Conservation (phyloP, 2,113 vertebrate species). For the Nothoprocta perdicaria region DNA sequence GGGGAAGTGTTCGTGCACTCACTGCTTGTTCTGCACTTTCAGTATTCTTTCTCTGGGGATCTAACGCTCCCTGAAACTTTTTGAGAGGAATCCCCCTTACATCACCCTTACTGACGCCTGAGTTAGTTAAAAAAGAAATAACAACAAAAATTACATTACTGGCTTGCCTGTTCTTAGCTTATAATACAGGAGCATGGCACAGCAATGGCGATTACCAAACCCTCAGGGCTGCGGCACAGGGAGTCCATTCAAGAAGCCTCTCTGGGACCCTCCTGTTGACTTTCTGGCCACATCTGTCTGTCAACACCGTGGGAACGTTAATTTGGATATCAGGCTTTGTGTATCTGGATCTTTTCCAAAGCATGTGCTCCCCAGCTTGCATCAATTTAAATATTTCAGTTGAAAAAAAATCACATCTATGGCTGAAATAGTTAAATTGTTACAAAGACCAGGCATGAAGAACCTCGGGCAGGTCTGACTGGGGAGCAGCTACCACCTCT, state of each 20-base stretch:
- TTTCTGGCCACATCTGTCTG: slow-evolving; percentile 52
- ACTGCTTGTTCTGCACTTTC: background rate
- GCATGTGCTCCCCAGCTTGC: slow-evolving; percentile 58
- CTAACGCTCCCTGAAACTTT: background rate
- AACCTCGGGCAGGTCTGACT: background rate
- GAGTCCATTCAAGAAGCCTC: slow-evolving; percentile 6
- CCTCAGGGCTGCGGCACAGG: background rate
- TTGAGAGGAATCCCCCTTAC: background rate
- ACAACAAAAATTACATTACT: background rate
- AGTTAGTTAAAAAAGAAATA: background rate
- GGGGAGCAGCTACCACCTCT: background rate
- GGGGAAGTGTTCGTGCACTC: background rate
- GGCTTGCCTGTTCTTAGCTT: background rate
- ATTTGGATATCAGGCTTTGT: slow-evolving; percentile 34
- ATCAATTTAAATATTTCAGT: slow-evolving; percentile 48
- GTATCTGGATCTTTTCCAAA: slow-evolving; percentile 50
- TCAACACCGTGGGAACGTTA: slow-evolving; percentile 55
- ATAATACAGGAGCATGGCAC: accelerated
- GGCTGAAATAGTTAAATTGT: background rate
- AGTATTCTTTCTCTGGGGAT: background rate
- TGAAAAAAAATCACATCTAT: slow-evolving; percentile 13
- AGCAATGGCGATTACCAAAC: background rate
- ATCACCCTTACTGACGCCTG: background rate
- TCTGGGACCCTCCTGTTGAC: slow-evolving; percentile 43
- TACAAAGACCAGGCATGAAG: background rate